Evolutionary conservation across 1,140 invertebrate species (phyloP).

Genomic region (Glossosoma conforme): DNA sequence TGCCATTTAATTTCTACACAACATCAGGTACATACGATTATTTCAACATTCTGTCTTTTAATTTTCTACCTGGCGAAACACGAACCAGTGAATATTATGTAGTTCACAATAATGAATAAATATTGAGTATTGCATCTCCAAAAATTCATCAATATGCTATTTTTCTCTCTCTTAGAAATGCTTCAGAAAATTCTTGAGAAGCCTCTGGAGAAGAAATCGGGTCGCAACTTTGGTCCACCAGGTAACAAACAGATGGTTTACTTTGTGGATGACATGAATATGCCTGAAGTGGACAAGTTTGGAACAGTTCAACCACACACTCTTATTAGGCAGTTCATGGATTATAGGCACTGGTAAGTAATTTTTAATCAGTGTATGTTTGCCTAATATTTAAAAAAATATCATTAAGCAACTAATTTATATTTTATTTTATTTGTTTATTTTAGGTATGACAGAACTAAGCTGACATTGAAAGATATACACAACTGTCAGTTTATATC

Average conservation of each 20-base stretch:
- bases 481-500: slow-evolving; percentile 91
- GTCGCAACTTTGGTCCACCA: slow-evolving; percentile 86
- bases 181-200: slow-evolving; percentile 88
- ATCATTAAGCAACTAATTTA: neutral
- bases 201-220: slow-evolving; percentile 92
- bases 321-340: slow-evolving; percentile 87
- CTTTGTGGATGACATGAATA: slow-evolving; percentile 96
- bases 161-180: slow-evolving; percentile 51
- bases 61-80: neutral
- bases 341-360: slow-evolving; percentile 86
- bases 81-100: neutral
- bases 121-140: neutral
- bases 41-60: neutral
- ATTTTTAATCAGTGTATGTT: neutral
- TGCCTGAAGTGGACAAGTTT: slow-evolving; percentile 94
- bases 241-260: slow-evolving; percentile 89
- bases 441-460: slow-evolving; percentile 75
- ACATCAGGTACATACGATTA: slow-evolving; percentile 63
- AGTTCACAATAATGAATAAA: neutral
- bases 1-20: slow-evolving; percentile 95
- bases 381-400: neutral
- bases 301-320: slow-evolving; percentile 95
- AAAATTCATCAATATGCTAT: neutral
- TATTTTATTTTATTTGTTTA: neutral
- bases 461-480: slow-evolving; percentile 86